Base-by-base conservation (phyloP, 2,797 vertebrate genomes). In the Melanotaenia pygmaea region DNA sequence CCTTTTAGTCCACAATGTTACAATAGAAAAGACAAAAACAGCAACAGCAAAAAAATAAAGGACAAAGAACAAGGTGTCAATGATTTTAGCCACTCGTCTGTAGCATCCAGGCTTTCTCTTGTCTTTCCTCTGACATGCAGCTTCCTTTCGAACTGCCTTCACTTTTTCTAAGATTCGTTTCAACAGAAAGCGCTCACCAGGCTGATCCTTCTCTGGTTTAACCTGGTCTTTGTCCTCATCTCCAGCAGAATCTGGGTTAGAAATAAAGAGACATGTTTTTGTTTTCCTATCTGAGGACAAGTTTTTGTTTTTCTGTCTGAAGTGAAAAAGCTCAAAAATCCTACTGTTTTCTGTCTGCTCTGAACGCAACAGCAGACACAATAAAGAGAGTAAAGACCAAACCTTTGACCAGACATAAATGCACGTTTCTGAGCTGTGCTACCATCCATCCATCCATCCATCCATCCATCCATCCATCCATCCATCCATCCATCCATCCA, bases 111-210 rank as follows among this genome's bases (percentile, higher is more conserved):
- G 13, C 16, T 57, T 53, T 2, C 2, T 47, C n/a, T 12, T 7
- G 0, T 10, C 65, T 12, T 53, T 10, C 2, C 18, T 1, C 16
- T 0, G 32, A 28, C 28, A 10, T 13, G 2, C 51, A 0, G 30
- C 30, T 66, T 85, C 50, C 62, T 54, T 54, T 50, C 59, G 82
- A 0, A 70, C 56, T 1, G 57, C 61, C 37, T 66, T 86, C 74
- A 93, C 60, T 65, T 92, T 82, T 38, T 81, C 50, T 64, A 92
- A 77, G 69, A 93, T 84, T 0, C n/a, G 61, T 24, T 37, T 67
- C 57, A 92, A 22, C 22, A 51, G 22, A 11, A 22, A 20, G 0
- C 0, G 0, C 5, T 74, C 69, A 0, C 8, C 1, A 0, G 50
- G 12, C 5, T 0, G 2, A 2, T 64, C 54, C 43, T n/a, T 10